Evolutionary conservation across 2,888 invertebrate species (phyloP).

Genomic region (Elysia crispata): DNA sequence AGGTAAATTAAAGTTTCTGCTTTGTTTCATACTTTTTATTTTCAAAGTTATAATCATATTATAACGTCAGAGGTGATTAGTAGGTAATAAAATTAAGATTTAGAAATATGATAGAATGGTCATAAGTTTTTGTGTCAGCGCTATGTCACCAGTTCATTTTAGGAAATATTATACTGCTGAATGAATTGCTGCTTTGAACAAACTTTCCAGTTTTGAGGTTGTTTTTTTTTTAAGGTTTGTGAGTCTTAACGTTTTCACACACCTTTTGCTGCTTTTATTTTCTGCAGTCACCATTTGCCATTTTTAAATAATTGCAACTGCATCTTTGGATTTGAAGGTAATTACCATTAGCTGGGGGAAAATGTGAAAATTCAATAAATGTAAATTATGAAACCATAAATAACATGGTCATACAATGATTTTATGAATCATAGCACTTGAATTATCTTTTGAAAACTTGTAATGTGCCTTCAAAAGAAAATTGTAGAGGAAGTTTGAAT

Average conservation of each 20-base stretch:
- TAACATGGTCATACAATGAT: too few relatives aligned
- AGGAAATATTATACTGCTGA: neutral
- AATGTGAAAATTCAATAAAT: too few relatives aligned
- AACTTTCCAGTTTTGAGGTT: neutral
- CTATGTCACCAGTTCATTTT: neutral
- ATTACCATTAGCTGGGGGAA: too few relatives aligned
- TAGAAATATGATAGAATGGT: neutral
- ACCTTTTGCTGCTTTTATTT: neutral
- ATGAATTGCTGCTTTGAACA: neutral
- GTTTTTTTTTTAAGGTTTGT: neutral
- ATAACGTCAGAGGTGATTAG: neutral
- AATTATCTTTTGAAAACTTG: too few relatives aligned
- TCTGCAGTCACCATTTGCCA: neutral
- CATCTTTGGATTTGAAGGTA: too few relatives aligned
- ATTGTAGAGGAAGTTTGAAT: too few relatives aligned
- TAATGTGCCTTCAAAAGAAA: too few relatives aligned
- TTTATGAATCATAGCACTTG: too few relatives aligned
- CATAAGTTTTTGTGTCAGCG: neutral
- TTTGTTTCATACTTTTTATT: too few relatives aligned
- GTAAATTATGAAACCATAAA: too few relatives aligned
- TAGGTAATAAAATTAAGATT: too few relatives aligned
- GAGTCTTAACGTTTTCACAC: neutral
- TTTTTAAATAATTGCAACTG: too few relatives aligned
- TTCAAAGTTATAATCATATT: neutral
- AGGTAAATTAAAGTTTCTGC: slow-evolving; percentile 71